Base-by-base conservation (phyloP, 2,797 vertebrate species). In the Typhlichthys eigenmanni region DNA sequence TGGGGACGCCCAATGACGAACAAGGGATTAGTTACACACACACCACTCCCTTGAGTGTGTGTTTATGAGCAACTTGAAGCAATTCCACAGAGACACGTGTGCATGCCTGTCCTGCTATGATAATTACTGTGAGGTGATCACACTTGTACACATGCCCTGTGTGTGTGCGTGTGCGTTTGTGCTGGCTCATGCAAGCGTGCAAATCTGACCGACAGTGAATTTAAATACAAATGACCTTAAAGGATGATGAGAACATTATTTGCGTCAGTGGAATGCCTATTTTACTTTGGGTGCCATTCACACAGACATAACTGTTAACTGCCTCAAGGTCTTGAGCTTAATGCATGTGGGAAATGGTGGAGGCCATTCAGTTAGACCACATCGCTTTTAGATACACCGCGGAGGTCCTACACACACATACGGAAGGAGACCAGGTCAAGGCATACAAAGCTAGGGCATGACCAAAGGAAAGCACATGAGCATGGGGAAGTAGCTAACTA, bases 1-100 rank as follows among this genome's bases (percentile, higher is more conserved):
- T 69, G 70, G 85, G 89, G 87, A 86, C 81, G 66, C 85, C 85
- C 81, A 71, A 68, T 88, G 87, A 90, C 82, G 83, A 90, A 87
- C 88, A 81, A 83, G 73, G 74, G 71, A 74, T 88, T 80, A 83
- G 78, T 86, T 81, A 80, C 74, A 86, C 76, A 87, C 64, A 54
- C 48, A 24, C 71, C 82, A 84, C 82, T 84, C 85, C 83, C 82
- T 72, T 53, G 53, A 73, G 72, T 65, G 75, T 83, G 83, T 87
- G 72, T 88, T 84, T 82, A 75, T 55, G 68, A 84, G 81, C 66
- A 75, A 74, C 76, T 79, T 56, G 58, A 72, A 69, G 66, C 79
- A 69, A 89, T 84, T 88, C 85, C 82, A 69, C 66, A 60, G 64
- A 74, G 86, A 87, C 88, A 86, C 62, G 62, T 85, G 83, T 80